Base-by-base conservation (phyloP, 2,888 invertebrate genomes). In the Caenorhabditis wallacei region DNA sequence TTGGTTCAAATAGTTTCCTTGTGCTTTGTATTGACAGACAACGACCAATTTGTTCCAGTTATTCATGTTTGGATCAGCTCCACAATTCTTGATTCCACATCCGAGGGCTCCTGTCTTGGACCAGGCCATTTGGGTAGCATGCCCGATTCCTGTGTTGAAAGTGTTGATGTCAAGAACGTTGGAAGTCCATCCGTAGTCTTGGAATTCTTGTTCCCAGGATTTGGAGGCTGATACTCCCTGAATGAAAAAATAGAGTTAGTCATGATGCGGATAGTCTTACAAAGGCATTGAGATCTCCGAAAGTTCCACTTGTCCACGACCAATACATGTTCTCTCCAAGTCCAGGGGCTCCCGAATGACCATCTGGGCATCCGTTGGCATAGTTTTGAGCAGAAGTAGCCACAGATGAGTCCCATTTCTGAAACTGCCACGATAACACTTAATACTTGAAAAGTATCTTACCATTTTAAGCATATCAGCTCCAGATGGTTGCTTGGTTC, bases 1-100 rank as follows among this genome's bases (percentile, higher is more conserved):
- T 11, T 48, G 48, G 7, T 59, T 59, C 59, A 59, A 37, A 20
- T 59, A 59, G 40, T 59, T 59, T 59, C 59, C 20, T 48, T 56
- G 57, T 4, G 48, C 48, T 46, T 57, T 74, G 57, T 80, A 84
- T 48, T 61, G 71, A 20, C 61, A 53, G 30, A 61, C 71, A 26
- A 71, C 71, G 26, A 51, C 37, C 11, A 61, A 22, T 22, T 53
- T 20, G 61, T 71, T 61, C 61, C 46, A 57, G 37, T 53, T 61
- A 61, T 61, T 61, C 43, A 61, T 59, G 40, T 40, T 40, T 35
- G 59, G 40, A 22, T 59, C 59, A 20, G 37, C 18, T 40, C 59
- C 59, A 16, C 59, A 59, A 8, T 13, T 40, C 22, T 40, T 59
- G 40, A 59, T 59, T 20, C 40, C 59, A 40, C 59, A 59, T 22